Evolutionary conservation across 2,113 vertebrate genomes (phyloP), one percentile per base, ranked within the genome.

Genomic region (Pipa parva): DNA sequence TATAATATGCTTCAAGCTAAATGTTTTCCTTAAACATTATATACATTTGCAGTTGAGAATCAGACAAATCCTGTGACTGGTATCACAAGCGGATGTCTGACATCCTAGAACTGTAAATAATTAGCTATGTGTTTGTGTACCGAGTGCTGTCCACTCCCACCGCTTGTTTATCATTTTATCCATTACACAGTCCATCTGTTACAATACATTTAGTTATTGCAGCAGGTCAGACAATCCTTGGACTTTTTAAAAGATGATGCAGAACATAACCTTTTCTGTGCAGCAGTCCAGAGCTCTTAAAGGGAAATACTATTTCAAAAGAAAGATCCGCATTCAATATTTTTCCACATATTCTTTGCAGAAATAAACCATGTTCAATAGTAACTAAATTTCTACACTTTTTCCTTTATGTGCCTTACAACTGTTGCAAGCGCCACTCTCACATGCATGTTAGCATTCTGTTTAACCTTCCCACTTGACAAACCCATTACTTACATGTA

Each of bases 61-160:
- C 5, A 15, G 15, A 15, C 17, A 15, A 17, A 42, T 36, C 39
- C 1, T 1, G 15, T 42, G 39, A 17, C 17, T 42, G 6, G 13
- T n/a, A 18, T 15, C 13, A 49, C 21, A 24, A 9, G 6, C 18
- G 21, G 1, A 5, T 48, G 45, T 20, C 20, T 2, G 48, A 63
- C 29, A 50, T 36, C 26, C 6, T 7, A 25, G 49, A 9, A 20
- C 48, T 37, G 33, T 63, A 63, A 63, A 63, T 63, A 37, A 63
- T 63, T 52, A 63, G 49, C 48, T 39, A 39, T 12, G 33, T 63
- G 60, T 63, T 63, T 63, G 60, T 63, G 27, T 49, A 48, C 59
- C 21, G 26, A 5, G 25, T 10, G 18, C 1, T 31, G 45, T 49
- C 59, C 49, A 31, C 27, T 49, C 25, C n/a, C 21, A 26, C 18